Evolutionary conservation across 2,113 vertebrate species (phyloP).

Genomic region (Pangasianodon hypophthalmus): DNA sequence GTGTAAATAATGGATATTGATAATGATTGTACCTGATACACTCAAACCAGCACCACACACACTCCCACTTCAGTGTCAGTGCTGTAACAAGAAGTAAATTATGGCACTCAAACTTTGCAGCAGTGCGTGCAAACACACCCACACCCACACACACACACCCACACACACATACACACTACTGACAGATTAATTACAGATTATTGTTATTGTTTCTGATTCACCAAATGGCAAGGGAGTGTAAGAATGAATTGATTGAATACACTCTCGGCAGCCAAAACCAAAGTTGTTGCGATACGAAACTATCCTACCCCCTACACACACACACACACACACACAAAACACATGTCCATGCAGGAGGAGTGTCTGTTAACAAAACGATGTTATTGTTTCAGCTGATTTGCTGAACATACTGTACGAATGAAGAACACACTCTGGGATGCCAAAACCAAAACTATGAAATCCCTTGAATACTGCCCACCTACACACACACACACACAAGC

Average conservation of each 20-base stretch:
- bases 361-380: slow-evolving; percentile 28
- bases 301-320: background rate
- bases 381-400: slow-evolving; percentile 39
- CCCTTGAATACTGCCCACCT: background rate
- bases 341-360: background rate
- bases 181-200: background rate
- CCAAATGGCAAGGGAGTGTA: background rate
- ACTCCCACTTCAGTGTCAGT: background rate
- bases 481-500: slow-evolving; percentile 23
- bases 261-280: background rate
- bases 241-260: background rate
- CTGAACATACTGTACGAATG: slow-evolving; percentile 33
- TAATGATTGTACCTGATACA: background rate
- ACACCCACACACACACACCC: background rate
- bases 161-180: background rate
- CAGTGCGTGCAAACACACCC: background rate
- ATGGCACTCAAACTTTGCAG: background rate
- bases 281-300: too few species aligned
- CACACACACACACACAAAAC: background rate
- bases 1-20: background rate
- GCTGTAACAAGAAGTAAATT: background rate
- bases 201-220: background rate
- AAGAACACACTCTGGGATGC: slow-evolving; percentile 43
- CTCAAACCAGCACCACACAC: background rate
- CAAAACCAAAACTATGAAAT: slow-evolving; percentile 48